phyloP scores from a whole-genome alignment of 1,140 invertebrate species.

The Halyomorpha halys region DNA sequence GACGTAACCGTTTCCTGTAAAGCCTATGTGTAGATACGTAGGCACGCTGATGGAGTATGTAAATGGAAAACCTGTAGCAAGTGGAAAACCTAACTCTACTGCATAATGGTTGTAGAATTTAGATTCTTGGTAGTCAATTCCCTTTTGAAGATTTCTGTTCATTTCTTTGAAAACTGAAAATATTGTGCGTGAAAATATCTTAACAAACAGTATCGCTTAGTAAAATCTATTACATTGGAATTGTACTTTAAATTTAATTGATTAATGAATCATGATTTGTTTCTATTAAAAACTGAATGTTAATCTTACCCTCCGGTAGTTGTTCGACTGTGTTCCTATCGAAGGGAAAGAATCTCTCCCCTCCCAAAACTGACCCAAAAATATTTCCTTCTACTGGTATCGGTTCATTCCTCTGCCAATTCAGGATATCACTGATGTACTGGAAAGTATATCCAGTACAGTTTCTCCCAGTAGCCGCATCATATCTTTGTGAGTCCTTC shows the following conservation, averaged over 20 bases:
- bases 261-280: too few relatives aligned
- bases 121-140: slow-evolving; percentile 21
- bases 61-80: slow-evolving; percentile 53
- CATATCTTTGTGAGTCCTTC: not conserved
- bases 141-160: not conserved
- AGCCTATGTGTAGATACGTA: slow-evolving; percentile 20
- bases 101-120: slow-evolving; percentile 42
- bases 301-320: slow-evolving; percentile 20
- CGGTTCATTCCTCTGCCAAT: slow-evolving; percentile 34
- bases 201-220: too few relatives aligned
- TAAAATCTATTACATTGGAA: too few relatives aligned
- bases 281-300: too few relatives aligned
- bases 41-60: slow-evolving; percentile 46
- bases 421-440: too few relatives aligned
- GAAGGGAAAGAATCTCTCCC: slow-evolving; percentile 41
- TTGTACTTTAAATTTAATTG: too few relatives aligned
- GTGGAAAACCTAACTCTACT: slow-evolving; percentile 48
- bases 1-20: slow-evolving; percentile 33
- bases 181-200: too few relatives aligned
- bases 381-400: slow-evolving; percentile 48
- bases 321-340: slow-evolving; percentile 43
- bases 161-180: slow-evolving; percentile 30
- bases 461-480: not conserved
- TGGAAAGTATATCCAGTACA: too few relatives aligned
- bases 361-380: slow-evolving; percentile 36